Evolutionary conservation across 2,888 invertebrate genomes (phyloP).

Genomic region (Ochropleura leucogaster): DNA sequence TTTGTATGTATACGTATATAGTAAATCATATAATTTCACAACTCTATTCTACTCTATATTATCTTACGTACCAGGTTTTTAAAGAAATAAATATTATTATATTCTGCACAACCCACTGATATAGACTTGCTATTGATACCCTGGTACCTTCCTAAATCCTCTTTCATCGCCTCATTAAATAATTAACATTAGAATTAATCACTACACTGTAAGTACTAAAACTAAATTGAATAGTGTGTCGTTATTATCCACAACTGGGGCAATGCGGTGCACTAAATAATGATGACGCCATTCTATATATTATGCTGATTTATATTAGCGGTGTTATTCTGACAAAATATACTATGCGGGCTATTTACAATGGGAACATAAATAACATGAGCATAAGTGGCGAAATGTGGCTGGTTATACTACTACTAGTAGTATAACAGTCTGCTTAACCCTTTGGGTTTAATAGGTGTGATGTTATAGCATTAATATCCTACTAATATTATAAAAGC

Average conservation of each 20-base stretch:
- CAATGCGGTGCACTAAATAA: constrained; percentile 60
- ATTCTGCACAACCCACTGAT: too few species aligned
- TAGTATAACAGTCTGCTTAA: not conserved
- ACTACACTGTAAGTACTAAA: constrained; percentile 34
- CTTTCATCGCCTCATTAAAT: constrained; percentile 29
- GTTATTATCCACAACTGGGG: constrained; percentile 52
- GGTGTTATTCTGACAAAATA: constrained; percentile 34
- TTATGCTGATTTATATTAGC: constrained; percentile 55
- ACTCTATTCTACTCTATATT: too few species aligned
- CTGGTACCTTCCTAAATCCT: not conserved
- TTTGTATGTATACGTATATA: too few species aligned
- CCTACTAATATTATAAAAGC: too few species aligned
- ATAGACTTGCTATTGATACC: not conserved
- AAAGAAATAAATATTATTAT: too few species aligned
- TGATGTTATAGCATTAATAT: not conserved
- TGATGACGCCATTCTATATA: constrained; percentile 47
- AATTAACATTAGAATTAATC: constrained; percentile 37
- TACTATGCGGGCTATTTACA: constrained; percentile 13
- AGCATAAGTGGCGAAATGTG: not conserved
- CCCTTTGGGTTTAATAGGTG: not conserved
- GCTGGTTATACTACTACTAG: too few species aligned
- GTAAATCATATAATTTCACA: too few species aligned
- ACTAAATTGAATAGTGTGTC: constrained; percentile 48
- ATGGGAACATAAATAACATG: constrained; percentile 1
- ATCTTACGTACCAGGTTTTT: too few species aligned